These are phyloP conservation scores for Delia radicum DNA, from an alignment of 1,140 invertebrate genomes.

Conservation along the genomic window DNA sequence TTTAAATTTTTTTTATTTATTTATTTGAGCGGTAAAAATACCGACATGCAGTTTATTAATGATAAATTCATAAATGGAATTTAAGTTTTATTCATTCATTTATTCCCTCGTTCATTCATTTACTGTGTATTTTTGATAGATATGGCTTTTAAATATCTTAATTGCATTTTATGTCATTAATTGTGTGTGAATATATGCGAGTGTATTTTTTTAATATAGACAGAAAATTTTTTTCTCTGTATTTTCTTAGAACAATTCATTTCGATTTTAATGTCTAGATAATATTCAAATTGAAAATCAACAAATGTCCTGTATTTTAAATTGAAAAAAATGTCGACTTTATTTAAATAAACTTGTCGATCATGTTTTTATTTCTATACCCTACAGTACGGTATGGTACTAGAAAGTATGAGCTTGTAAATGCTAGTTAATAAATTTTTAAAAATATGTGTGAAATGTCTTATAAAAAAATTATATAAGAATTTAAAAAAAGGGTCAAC, in stretches of 20 bases:
- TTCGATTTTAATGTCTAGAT: background rate
- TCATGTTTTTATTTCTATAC: background rate
- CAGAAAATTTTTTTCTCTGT: background rate
- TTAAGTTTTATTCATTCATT: background rate
- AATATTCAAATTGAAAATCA: conserved; percentile 5
- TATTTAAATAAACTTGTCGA: background rate
- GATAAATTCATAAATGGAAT: background rate
- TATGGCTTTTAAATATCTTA: background rate
- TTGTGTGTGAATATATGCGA: background rate
- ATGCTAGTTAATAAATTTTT: no score
- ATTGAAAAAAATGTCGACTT: background rate
- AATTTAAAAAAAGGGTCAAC: no score
- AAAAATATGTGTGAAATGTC: no score
- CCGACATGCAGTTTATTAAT: background rate
- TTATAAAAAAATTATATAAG: no score
- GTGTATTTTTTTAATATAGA: background rate
- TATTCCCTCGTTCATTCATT: background rate
- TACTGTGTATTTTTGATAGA: background rate
- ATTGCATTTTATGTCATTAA: background rate
- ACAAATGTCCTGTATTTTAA: background rate
- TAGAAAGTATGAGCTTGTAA: no score
- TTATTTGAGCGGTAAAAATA: background rate
- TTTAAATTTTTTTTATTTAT: no score
- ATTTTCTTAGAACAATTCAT: background rate
- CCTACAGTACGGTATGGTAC: no score